Base-by-base conservation (phyloP, 2,113 vertebrate genomes). In the Microcebus murinus region DNA sequence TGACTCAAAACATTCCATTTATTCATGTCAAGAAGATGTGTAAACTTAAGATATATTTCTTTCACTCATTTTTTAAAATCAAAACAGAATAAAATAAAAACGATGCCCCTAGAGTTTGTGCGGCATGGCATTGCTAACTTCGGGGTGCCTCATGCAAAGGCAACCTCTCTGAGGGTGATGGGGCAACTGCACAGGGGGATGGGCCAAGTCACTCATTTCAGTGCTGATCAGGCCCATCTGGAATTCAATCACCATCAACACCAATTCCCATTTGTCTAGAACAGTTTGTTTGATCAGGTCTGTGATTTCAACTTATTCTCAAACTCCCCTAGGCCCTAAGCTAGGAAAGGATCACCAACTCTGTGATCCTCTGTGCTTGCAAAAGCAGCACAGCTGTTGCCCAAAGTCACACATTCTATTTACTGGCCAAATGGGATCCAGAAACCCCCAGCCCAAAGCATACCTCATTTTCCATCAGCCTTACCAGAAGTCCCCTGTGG, bases 401-500 rank as follows among this genome's bases (percentile, higher is more conserved):
- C n/a, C 77, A 34, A 79, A 89, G 57, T 48, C 95, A 63, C n/a
- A 68, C 34, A 87, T 61, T 70, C 36, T 36, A 90, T 68, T 50
- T 39, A 77, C 29, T 8, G 31, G 29, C 74, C 79, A 90, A 25
- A 9, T 27, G 6, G 73, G 79, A 68, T n/a, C 34, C 27, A 73
- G 61, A 27, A 20, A 6, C 23, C 63, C 17, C 55, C 8, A 45
- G 18, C 50, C 11, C 48, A 45, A 34, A 3, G 9, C 29, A 76
- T 50, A 23, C 5, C 50, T 48, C 18, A 42, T 27, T 82, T 88
- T n/a, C 80, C 59, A 86, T 9, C 34, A 45, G 73, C 59, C 96
- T 98, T 96, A 98, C 97, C 97, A 29, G 94, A 93, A 71, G 80
- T 27, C 20, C 73, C 48, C 36, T 36, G 90, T 14, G 84, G 36